A percentile compares a stretch with the other conserved stretches of the same genome.
These are phyloP conservation scores for Fundulus diaphanus DNA, from an alignment of 2,797 vertebrate species.

Conservation along the genomic window DNA sequence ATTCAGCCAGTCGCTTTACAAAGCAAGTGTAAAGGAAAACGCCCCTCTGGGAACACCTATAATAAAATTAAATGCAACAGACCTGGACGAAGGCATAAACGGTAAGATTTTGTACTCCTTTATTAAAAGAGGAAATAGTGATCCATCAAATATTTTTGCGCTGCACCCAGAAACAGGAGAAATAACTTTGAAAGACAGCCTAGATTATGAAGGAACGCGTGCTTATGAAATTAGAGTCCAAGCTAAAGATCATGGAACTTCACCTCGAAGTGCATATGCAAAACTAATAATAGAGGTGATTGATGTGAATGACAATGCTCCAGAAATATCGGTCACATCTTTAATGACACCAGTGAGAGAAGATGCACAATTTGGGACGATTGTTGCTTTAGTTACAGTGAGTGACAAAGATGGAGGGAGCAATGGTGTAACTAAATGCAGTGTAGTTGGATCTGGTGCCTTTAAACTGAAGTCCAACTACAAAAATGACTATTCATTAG, in stretches of 20 bases:
- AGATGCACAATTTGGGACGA: constrained; percentile 69
- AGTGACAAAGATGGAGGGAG: constrained; percentile 73
- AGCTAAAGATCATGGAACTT: constrained; percentile 58
- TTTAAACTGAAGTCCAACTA: constrained; percentile 75
- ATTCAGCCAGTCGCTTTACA: constrained; percentile 76
- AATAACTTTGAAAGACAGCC: constrained; percentile 71
- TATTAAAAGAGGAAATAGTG: constrained; percentile 44
- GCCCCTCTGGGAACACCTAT: constrained; percentile 25
- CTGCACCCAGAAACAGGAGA: constrained; percentile 77
- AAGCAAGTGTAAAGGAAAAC: constrained; percentile 79
- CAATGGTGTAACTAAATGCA: constrained; percentile 67
- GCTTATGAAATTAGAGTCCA: constrained; percentile 83
- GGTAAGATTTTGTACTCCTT: constrained; percentile 68
- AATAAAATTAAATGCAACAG: constrained; percentile 68
- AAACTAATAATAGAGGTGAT: constrained; percentile 77
- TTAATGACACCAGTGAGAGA: constrained; percentile 67
- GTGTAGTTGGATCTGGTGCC: constrained; percentile 46
- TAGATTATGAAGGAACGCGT: constrained; percentile 82
- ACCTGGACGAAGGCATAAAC: constrained; percentile 73
- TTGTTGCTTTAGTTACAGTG: constrained; percentile 73
- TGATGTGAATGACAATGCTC: constrained; percentile 63
- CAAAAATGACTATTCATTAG: constrained; percentile 77
- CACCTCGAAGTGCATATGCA: constrained; percentile 60
- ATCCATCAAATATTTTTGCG: constrained; percentile 52
- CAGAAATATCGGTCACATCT: constrained; percentile 74